Base-by-base conservation (phyloP, 2,888 invertebrate genomes). In the Smittia sp. region DNA sequence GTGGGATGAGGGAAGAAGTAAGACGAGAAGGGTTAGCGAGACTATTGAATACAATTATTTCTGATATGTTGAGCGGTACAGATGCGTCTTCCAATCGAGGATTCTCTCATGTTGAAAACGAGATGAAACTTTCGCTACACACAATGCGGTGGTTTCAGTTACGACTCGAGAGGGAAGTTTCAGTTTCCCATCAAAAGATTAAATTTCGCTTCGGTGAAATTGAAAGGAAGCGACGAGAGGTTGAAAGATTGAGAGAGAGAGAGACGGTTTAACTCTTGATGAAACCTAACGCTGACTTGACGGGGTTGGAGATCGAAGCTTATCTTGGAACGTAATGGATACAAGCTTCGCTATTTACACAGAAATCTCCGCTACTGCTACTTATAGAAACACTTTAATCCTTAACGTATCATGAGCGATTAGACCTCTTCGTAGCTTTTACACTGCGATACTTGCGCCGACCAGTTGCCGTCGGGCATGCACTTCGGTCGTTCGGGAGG, bases 401-500 rank as follows among this genome's bases (percentile, higher is more conserved):
- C 11, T 46, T 9, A 58, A 18, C 58, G 7, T 27, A 22, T 25
- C 22, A 22, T 2, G n/a, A 22, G n/a, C 27, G n/a, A 63, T 54
- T 84, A 86, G 80, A 87, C 85, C 76, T 86, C 86, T 79, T 84
- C 85, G 80, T 88, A 88, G 79, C 86, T 87, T 76, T 86, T 86
- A 79, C 90, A 90, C 75, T 87, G 86, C 15, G 90, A 89, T 74
- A 90, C 84, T 7, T 87, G 85, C 32, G 85, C 85, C 18, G 88
- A 89, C 90, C 90, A 90, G 76, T 86, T 86, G 58, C 90, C 90
- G 77, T 89, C 87, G 38, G 86, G 84, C 69, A 86, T 83, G 79
- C 89, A 89, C 75, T 86, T 86, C 4, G 89, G 87, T 77, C 86
- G 84, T 77, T 87, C 86, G 69, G 85, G 84, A n/a, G 86, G 85